A percentile compares a stretch with the other conserved stretches of the same genome.
Evolutionary conservation across 2,888 invertebrate genomes (phyloP).

Genomic region (Phyllotreta striolata): DNA sequence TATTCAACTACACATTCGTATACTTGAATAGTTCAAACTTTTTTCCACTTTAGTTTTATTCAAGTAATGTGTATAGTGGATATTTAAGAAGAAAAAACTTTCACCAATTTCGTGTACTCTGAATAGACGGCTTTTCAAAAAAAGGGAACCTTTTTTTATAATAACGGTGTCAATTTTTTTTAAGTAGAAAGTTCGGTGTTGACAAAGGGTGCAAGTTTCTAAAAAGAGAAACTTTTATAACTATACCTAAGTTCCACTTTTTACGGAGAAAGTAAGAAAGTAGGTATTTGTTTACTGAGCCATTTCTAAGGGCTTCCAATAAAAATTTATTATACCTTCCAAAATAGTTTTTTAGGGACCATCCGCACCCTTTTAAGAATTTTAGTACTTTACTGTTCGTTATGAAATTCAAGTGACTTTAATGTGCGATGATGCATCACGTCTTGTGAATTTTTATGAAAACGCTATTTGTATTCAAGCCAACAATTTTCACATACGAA

Average conservation of each 20-base stretch:
- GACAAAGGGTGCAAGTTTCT: slow-evolving; percentile 34
- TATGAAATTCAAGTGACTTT: slow-evolving; percentile 8
- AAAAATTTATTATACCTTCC: slow-evolving; percentile 26
- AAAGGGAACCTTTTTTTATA: background rate
- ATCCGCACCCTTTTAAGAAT: slow-evolving; percentile 18
- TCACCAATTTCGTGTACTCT: too few relatives aligned
- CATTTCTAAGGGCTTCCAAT: slow-evolving; percentile 20
- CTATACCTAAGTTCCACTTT: slow-evolving; percentile 32
- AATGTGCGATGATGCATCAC: background rate
- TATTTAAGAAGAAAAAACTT: too few relatives aligned
- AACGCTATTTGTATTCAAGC: too few relatives aligned
- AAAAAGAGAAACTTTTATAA: slow-evolving; percentile 31
- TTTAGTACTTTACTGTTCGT: slow-evolving; percentile 20
- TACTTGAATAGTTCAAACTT: too few relatives aligned
- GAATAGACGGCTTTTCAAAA: background rate
- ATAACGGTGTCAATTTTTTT: slow-evolving; percentile 21
- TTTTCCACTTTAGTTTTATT: too few relatives aligned
- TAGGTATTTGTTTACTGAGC: slow-evolving; percentile 5
- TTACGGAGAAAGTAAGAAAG: slow-evolving; percentile 27
- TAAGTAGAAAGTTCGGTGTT: slow-evolving; percentile 34
- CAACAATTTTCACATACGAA: too few relatives aligned
- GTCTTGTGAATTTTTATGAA: background rate
- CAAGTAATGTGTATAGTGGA: too few relatives aligned
- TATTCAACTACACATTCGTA: too few relatives aligned
- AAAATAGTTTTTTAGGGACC: slow-evolving; percentile 23